Percentiles rank a stretch among this genome's conserved stretches.
Evolutionary conservation across 35 echinoderm and acorn worm species (phyloP).

Genomic region (Strongylocentrotus purpuratus): DNA sequence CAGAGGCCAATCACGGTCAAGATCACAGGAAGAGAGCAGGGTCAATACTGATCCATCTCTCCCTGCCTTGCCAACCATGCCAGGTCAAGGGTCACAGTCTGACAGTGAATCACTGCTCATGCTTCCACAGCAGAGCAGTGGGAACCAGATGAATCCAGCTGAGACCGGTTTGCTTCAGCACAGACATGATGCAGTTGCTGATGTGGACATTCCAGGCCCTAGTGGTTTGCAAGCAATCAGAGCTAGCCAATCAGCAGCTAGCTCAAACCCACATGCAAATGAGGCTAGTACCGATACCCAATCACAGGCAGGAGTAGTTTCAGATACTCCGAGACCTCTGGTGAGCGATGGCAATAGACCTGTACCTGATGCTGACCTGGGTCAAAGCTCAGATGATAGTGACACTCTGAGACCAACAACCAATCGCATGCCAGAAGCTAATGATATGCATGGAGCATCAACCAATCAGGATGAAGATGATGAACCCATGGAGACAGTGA

Average conservation of each 20-base stretch:
- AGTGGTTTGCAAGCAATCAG: neutral
- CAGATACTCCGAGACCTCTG: neutral
- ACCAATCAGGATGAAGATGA: slow-evolving; percentile 23
- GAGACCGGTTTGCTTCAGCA: neutral
- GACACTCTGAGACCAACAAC: neutral
- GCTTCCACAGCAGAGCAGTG: neutral
- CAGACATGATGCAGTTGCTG: neutral
- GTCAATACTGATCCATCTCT: neutral
- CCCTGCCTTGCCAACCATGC: neutral
- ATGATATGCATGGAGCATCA: neutral
- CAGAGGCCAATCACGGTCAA: neutral
- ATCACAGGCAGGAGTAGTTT: neutral
- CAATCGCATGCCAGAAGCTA: slow-evolving; percentile 13
- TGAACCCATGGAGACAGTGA: slow-evolving; percentile 23
- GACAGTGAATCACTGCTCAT: slow-evolving; percentile 26
- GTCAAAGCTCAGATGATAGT: neutral
- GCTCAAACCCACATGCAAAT: neutral
- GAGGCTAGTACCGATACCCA: neutral
- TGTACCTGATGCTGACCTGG: neutral
- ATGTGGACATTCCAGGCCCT: neutral
- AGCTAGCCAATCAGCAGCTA: slow-evolving; percentile 12
- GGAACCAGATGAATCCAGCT: neutral
- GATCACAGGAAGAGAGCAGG: neutral
- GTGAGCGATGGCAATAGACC: neutral
- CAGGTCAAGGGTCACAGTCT: neutral